Evolutionary conservation across 2,888 invertebrate species (phyloP), one percentile per base, ranked within the genome.

Genomic region (Quadriops clusia): DNA sequence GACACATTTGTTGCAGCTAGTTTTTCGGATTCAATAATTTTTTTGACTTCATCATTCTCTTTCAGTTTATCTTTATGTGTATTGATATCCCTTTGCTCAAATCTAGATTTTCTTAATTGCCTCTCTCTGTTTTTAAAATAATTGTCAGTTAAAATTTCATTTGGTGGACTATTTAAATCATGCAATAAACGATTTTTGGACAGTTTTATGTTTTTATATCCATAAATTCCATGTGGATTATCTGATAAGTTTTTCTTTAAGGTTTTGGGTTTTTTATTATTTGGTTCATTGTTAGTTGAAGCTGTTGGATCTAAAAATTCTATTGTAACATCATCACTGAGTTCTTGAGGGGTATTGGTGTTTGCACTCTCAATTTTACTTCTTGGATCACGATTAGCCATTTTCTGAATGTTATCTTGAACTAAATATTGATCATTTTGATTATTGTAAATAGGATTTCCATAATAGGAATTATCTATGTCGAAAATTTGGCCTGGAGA

Each of bases 131-230:
- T 58, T 44, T 58, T 60, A 24, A 56, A 51, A 38, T 55, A 61
- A 4, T 54, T 59, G 18, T 61, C 60, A 13, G 50, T 46, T n/a
- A 62, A 39, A 32, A 62, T 62, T 18, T 61, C 58, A n/a, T 44
- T 55, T 2, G 62, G 61, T 5, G 55, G 28, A 27, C 51, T 51
- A 31, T 56, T 58, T 24, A 60, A 46, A 39, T 62, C 61, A 29
- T 54, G 52, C 6, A 61, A 33, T 11, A 62, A 39, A 18, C 58
- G 46, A 25, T 46, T 55, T 41, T 48, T 49, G 1, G 61, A 48
- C 37, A 53, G 46, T 31, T 51, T 46, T n/a, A 60, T 42, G 32
- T 61, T 62, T 33, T 49, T 47, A 29, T 55, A 56, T 18, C 53
- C 56, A 34, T 58, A 60, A 12, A 58, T 46, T 2, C 52, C 53